A percentile compares a stretch with the other conserved stretches of the same genome.
These are phyloP conservation scores for Macquaria australasica DNA, from an alignment of 2,113 vertebrate genomes.

Conservation along the genomic window DNA sequence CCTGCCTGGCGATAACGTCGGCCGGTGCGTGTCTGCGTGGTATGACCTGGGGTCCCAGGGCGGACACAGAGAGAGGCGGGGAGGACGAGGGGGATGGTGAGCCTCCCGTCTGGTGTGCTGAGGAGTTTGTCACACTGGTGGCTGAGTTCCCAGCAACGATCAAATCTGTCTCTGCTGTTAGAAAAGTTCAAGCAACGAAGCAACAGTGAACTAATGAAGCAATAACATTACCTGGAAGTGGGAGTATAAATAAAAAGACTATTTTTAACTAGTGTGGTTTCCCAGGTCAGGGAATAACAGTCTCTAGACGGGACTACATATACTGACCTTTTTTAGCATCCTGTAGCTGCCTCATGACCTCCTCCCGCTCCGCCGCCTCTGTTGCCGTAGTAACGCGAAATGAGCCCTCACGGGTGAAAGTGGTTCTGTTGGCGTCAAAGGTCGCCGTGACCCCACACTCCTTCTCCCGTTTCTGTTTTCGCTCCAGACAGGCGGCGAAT, in stretches of 20 bases:
- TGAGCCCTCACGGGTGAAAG: conserved; percentile 97
- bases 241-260: not conserved
- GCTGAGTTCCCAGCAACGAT: conserved; percentile 66
- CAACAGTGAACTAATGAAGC: not conserved
- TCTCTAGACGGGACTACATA: not conserved
- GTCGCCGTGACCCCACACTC: conserved; percentile 99
- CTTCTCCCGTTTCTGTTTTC: conserved; percentile 99
- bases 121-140: conserved; percentile 64
- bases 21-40: conserved; percentile 95
- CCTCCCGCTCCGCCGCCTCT: conserved; percentile 96
- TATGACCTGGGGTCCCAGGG: conserved; percentile 88
- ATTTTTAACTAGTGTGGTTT: not conserved
- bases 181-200: conserved; percentile 3
- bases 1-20: conserved; percentile 95
- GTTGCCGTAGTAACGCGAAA: conserved; percentile 98
- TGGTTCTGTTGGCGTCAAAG: conserved; percentile 98
- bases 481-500: conserved; percentile 96
- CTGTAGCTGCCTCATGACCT: conserved; percentile 96
- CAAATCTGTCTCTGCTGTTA: conserved; percentile 87
- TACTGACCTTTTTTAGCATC: conserved; percentile 92
- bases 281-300: not conserved
- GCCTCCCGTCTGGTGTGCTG: conserved; percentile 74
- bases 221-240: not conserved
- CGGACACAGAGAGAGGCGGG: conserved; percentile 87
- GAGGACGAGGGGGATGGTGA: conserved; percentile 88